These are phyloP conservation scores for Allophyes oxyacanthae DNA, from an alignment of 2,888 invertebrate species.

Conservation along the genomic window DNA sequence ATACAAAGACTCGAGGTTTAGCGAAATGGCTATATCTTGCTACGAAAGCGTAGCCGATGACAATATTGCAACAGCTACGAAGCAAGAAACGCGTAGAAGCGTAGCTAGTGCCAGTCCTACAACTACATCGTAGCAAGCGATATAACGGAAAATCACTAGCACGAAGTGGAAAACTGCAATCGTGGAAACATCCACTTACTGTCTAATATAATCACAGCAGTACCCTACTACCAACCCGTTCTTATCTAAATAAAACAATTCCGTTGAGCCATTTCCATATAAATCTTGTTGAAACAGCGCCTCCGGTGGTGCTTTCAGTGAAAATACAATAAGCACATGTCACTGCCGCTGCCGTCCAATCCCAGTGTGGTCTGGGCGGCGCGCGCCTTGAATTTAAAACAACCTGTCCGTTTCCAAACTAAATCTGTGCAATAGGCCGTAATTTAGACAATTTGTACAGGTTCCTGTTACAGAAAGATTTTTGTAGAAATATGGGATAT, in stretches of 20 bases:
- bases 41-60: no score
- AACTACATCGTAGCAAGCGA: no score
- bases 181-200: no score
- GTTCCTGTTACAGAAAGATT: constrained; percentile 1
- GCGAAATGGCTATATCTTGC: no score
- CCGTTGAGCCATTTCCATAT: constrained; percentile 48
- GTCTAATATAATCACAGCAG: constrained; percentile 7
- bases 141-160: no score
- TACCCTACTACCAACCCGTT: not conserved
- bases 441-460: constrained; percentile 22
- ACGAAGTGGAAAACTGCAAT: no score
- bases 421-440: constrained; percentile 57
- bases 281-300: constrained; percentile 55
- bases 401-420: constrained; percentile 60
- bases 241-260: constrained; percentile 52
- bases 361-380: constrained; percentile 56
- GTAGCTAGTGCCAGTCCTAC: no score
- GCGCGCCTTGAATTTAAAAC: constrained; percentile 72
- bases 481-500: not conserved
- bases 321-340: constrained; percentile 75
- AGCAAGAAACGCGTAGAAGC: no score
- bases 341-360: constrained; percentile 58
- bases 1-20: no score
- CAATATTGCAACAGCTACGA: no score
- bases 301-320: constrained; percentile 55